Evolutionary conservation across 37 sponge, comb jelly and placozoan species (phyloP), one percentile per base, ranked within the genome.

Genomic region (Chondrosia reniformis): DNA sequence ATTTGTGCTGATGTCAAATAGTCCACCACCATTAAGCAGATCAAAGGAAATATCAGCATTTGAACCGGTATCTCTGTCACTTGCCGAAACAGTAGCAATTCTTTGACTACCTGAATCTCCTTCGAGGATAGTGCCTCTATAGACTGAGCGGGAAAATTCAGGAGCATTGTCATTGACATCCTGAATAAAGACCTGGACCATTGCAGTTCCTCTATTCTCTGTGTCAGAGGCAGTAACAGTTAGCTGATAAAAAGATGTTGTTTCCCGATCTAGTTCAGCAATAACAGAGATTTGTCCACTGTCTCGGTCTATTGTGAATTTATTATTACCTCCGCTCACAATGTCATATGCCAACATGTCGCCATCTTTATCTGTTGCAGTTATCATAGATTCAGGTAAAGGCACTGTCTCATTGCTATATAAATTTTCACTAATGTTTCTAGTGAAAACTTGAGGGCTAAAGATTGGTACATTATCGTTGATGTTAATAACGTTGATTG

Each of bases 91-190:
- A 4, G 15, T 13, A 19, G 42, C 43, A 37, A 69, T 34, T 13
- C 39, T 43, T 25, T 69, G 72, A 37, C 44, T n/a, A 21, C 7
- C 25, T n/a, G 72, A 22, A 7, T 13, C 24, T 3, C 41, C 72
- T 25, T 69, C 72, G 3, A 19, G 39, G 12, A 69, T 69, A 24
- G 32, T 8, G 17, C 15, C 72, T 13, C 72, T 41, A 40, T 69
- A 69, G 25, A 69, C 74, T 21, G 76, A n/a, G 33, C 80, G 38
- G 3, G 73, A 28, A 57, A 90, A 90, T 17, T 25, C 22, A 7
- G 91, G 91, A n/a, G 65, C 65, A 46, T 80, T 80, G 54, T 86
- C 91, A 42, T 90, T 90, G 65, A 90, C 65, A 74, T 90, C 87
- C 22, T 80, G 83, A 27, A 90, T 83, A 4, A 32, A n/a, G 0